These are phyloP conservation scores for Ailurus styani DNA, from an alignment of 2,113 vertebrate genomes.

Conservation along the genomic window DNA sequence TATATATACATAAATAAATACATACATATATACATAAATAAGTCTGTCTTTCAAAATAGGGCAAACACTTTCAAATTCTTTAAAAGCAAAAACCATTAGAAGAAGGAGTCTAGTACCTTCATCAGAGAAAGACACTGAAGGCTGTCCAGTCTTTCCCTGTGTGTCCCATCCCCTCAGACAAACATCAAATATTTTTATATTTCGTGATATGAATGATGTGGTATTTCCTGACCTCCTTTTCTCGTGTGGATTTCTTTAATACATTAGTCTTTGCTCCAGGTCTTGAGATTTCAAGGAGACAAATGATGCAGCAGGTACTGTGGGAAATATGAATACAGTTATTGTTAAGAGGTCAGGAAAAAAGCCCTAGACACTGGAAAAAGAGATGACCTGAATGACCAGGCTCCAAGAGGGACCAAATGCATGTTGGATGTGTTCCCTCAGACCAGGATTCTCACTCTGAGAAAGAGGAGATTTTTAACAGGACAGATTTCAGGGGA, in stretches of 20 bases:
- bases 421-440: rapidly evolving
- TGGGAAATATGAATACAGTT: neutral
- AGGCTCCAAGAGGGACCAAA: neutral
- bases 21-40: too few relatives aligned
- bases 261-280: neutral
- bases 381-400: neutral
- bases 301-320: neutral
- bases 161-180: neutral
- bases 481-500: neutral
- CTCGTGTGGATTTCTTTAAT: neutral
- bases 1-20: neutral
- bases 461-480: neutral
- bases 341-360: neutral
- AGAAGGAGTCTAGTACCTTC: too few relatives aligned
- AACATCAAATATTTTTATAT: neutral
- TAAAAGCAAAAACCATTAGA: neutral
- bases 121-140: neutral
- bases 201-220: neutral
- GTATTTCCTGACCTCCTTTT: neutral
- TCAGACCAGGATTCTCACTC: neutral
- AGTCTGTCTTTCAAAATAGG: neutral
- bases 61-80: neutral
- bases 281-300: neutral
- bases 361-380: neutral
- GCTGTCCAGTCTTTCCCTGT: too few relatives aligned